Evolutionary conservation across 2,797 vertebrate genomes (phyloP).

Genomic region (Sphenodon punctatus): DNA sequence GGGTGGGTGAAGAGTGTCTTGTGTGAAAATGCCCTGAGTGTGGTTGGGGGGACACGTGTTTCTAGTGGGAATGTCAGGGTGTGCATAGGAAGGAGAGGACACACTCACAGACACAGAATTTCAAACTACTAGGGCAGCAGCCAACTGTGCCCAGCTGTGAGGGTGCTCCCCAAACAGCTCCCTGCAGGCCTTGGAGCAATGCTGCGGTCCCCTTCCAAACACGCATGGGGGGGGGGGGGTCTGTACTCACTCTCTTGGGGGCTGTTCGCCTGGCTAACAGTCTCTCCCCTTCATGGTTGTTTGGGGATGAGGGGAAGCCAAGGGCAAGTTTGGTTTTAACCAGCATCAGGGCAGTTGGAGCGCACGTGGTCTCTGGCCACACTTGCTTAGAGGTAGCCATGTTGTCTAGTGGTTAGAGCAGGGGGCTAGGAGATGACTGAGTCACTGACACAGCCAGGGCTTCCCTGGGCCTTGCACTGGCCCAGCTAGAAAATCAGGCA

Average conservation of each 20-base stretch:
- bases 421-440: no score
- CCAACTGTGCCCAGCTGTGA: not conserved
- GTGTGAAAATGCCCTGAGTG: no score
- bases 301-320: not conserved
- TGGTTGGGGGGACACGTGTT: no score
- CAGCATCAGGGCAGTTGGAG: no score
- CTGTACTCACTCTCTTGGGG: no score
- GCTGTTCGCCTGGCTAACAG: not conserved
- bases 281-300: not conserved
- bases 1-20: no score
- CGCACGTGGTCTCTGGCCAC: not conserved
- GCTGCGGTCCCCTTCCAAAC: not conserved
- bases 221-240: no score
- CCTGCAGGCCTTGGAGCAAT: not conserved
- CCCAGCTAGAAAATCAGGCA: rapidly evolving
- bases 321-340: no score
- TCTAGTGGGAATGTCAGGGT: no score
- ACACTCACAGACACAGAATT: not conserved
- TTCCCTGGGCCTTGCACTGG: not conserved
- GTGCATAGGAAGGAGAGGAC: no score
- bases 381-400: not conserved
- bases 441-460: not conserved
- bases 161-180: no score
- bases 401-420: not conserved
- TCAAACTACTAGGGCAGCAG: not conserved